Evolutionary conservation across 2,113 vertebrate genomes (phyloP), one percentile per base, ranked within the genome.

Genomic region (Chaetodon trifascialis): DNA sequence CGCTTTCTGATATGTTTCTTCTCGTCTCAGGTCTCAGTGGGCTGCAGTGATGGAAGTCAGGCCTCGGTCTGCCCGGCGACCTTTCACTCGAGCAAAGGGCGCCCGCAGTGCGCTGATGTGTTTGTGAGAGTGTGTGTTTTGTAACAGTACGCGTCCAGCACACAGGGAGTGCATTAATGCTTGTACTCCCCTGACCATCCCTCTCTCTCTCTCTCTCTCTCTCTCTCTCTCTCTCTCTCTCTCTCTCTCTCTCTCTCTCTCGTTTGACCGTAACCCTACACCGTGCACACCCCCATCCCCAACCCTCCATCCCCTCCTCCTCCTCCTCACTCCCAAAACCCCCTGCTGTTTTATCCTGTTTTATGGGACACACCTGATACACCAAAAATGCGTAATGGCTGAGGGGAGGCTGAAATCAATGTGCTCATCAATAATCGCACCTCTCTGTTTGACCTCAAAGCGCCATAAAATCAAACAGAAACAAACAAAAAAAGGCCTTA

Each of bases 301-400:
- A 34, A 62, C 76, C 52, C n/a, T 19, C 4, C 19, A 11, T 68
- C 58, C n/a, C 55, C 72, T 36, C 42, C 54, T 23, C 42, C 54
- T 23, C 23, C 69, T 62, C 78, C 63, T 38, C 46, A 5, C 73
- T 76, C 79, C 23, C 70, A 14, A 73, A 66, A 62, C 58, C 89
- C 77, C 83, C 72, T 76, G 49, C 86, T 60, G 87, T 76, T 89
- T 91, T 75, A 90, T 87, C 76, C 87, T 59, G 66, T 86, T 93
- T 91, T 91, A 91, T 90, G 86, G 86, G 82, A 90, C 84, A 86
- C 91, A 94, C 88, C 81, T 91, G 91, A 94, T 91, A 76, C 89
- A 81, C 63, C 46, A 49, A 86, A 91, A 89, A 85, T 65, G 65
- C 51, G 77, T 44, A 80, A 77, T 83, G 76, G 73, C 52, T 0